Conservation (phyloP, 2,113 vertebrate species). For the Crotalus viridis region DNA sequence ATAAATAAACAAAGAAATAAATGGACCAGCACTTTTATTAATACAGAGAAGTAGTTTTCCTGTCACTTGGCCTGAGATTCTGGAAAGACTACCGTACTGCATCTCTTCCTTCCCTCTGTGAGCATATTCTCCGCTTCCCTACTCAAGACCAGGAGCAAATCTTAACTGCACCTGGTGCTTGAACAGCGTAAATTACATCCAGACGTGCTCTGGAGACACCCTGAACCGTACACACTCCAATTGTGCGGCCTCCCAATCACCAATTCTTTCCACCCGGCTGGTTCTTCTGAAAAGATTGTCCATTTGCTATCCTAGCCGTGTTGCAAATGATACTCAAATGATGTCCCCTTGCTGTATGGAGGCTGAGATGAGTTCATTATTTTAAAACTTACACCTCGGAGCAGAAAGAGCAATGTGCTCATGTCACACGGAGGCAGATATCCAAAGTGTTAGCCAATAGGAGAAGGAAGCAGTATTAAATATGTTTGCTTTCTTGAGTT, state of each 20-base stretch:
- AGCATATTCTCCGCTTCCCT: neutral
- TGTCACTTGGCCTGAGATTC: neutral
- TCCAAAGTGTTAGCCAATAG: neutral
- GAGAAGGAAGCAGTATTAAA: neutral
- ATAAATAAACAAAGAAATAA: too few relatives aligned
- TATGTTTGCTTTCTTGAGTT: neutral
- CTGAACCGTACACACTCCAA: neutral
- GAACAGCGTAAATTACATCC: neutral
- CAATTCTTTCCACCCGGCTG: neutral
- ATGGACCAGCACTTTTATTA: neutral
- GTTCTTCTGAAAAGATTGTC: neutral
- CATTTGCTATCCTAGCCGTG: neutral
- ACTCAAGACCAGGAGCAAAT: neutral
- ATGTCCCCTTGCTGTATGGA: accelerated
- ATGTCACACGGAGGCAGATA: neutral
- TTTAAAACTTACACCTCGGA: neutral
- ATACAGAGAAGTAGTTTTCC: neutral
- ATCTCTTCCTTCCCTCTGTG: neutral
- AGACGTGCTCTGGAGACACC: neutral
- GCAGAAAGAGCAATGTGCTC: neutral
- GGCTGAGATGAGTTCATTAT: neutral
- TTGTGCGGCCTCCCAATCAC: neutral
- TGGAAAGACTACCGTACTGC: neutral
- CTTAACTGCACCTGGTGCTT: neutral
- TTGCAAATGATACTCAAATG: neutral